A percentile compares a stretch with the other conserved stretches of the same genome.
These are phyloP conservation scores for Celastrina argiolus DNA, from an alignment of 2,888 invertebrate genomes.

Conservation along the genomic window DNA sequence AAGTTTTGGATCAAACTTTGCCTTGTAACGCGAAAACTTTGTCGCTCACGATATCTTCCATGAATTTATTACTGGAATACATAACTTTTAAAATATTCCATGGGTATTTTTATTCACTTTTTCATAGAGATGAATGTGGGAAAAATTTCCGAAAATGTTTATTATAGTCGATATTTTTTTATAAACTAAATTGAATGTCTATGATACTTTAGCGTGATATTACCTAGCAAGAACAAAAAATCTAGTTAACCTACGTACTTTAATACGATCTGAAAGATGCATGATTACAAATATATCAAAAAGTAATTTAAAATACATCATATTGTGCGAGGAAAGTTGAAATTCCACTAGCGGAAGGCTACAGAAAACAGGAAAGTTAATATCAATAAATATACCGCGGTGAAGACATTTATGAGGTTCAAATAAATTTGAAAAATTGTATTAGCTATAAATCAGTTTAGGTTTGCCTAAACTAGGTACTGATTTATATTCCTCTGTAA, in stretches of 20 bases:
- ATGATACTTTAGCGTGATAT: no score
- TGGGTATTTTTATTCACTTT: neutral
- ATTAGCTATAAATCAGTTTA: neutral
- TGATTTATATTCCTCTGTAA: neutral
- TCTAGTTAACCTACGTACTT: neutral
- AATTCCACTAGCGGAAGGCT: neutral
- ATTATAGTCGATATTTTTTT: neutral
- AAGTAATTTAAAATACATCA: neutral
- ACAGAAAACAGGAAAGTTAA: neutral
- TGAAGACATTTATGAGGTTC: conserved; percentile 12
- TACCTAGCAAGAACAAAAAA: no score
- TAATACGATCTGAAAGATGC: neutral
- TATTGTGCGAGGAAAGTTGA: neutral
- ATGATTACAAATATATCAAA: neutral
- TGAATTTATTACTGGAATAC: conserved; percentile 16
- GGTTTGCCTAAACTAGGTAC: neutral
- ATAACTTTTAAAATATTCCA: conserved; percentile 7
- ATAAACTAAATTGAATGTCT: neutral
- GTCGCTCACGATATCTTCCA: conserved; percentile 4
- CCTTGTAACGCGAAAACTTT: conserved; percentile 15
- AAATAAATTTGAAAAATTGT: neutral
- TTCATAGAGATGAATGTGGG: neutral
- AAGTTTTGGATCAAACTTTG: neutral
- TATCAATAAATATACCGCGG: conserved; percentile 1
- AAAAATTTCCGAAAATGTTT: neutral